These are phyloP conservation scores for Charanyca ferruginea DNA, from an alignment of 2,888 invertebrate species.

Conservation along the genomic window DNA sequence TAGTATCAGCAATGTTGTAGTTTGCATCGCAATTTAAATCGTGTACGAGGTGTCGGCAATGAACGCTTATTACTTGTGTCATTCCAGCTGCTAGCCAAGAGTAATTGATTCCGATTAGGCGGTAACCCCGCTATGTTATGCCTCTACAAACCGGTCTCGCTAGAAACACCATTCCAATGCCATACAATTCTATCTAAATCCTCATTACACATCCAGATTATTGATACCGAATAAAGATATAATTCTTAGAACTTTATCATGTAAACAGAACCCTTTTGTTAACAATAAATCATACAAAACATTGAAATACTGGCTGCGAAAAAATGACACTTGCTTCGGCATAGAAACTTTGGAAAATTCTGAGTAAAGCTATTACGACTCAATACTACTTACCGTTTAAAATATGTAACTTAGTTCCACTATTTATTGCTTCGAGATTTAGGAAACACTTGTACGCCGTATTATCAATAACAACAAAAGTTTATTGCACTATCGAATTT, in stretches of 20 bases:
- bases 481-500: slow-evolving; percentile 68
- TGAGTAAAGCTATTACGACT: neutral
- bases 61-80: slow-evolving; percentile 57
- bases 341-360: slow-evolving; percentile 37
- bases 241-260: neutral
- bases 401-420: slow-evolving; percentile 34
- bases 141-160: slow-evolving; percentile 73
- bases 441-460: slow-evolving; percentile 49
- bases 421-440: slow-evolving; percentile 34
- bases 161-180: slow-evolving; percentile 53
- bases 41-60: slow-evolving; percentile 55
- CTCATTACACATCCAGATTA: neutral
- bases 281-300: slow-evolving; percentile 44
- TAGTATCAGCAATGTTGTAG: slow-evolving; percentile 21
- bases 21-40: slow-evolving; percentile 31
- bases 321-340: slow-evolving; percentile 44
- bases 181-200: slow-evolving; percentile 25
- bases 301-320: slow-evolving; percentile 29
- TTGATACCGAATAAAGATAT: neutral
- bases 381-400: slow-evolving; percentile 52
- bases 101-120: slow-evolving; percentile 72
- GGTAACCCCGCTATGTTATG: slow-evolving; percentile 59
- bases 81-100: slow-evolving; percentile 57
- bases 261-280: slow-evolving; percentile 18
- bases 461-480: slow-evolving; percentile 57